These are phyloP conservation scores for Heteromormyrus szaboi DNA, from an alignment of 2,797 vertebrate genomes.

Conservation along the genomic window DNA sequence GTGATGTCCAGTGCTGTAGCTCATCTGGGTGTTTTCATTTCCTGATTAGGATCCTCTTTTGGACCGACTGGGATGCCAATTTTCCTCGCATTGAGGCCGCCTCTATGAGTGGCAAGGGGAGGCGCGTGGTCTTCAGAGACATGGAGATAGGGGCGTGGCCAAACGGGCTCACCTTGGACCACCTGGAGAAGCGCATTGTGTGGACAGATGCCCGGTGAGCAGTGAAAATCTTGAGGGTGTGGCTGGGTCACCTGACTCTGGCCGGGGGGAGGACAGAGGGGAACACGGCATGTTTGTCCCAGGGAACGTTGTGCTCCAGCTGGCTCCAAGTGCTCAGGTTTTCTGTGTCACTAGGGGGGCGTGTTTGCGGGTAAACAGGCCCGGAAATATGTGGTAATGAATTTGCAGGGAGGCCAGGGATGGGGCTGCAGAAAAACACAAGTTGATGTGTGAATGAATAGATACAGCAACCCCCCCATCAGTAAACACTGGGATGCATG, in stretches of 20 bases:
- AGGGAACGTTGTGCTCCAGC: no score
- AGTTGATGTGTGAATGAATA: constrained; percentile 11
- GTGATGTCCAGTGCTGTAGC: neutral
- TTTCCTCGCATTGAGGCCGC: constrained; percentile 80
- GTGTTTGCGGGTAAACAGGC: neutral
- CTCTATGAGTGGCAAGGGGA: constrained; percentile 73
- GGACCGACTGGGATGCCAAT: constrained; percentile 83
- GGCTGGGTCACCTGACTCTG: neutral
- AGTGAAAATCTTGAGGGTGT: neutral
- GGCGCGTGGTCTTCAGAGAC: constrained; percentile 76
- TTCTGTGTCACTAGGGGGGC: neutral
- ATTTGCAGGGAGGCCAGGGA: neutral
- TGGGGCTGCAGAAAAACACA: neutral
- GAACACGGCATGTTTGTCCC: neutral
- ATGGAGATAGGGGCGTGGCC: constrained; percentile 82
- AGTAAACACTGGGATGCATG: constrained; percentile 3
- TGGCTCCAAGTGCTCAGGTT: no score
- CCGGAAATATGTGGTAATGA: neutral
- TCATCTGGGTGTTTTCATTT: neutral
- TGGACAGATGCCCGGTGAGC: constrained; percentile 80
- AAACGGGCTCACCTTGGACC: constrained; percentile 78
- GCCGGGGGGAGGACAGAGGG: neutral
- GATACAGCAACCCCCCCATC: neutral
- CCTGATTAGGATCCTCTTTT: constrained; percentile 70
- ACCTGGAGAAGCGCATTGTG: constrained; percentile 77